phyloP scores from a whole-genome alignment of 2,797 vertebrate genomes.

The Smutsia temminckii region DNA sequence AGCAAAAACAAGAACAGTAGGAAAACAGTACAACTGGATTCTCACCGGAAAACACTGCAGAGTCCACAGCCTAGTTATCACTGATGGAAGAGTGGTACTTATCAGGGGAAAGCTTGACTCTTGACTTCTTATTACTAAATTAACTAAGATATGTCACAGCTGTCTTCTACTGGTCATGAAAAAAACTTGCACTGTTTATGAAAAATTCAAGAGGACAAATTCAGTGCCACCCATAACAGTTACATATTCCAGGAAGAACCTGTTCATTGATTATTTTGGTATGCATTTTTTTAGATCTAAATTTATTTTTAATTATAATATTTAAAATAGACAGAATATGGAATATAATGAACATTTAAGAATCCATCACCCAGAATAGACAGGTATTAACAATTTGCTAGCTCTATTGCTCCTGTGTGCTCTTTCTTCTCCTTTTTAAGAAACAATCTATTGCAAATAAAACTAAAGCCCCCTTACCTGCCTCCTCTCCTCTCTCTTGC shows the following conservation, averaged over 20 bases:
- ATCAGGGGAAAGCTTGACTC: not conserved
- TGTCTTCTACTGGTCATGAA: not conserved
- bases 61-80: not conserved
- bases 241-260: not conserved
- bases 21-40: not conserved
- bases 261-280: not conserved
- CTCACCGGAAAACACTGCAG: not conserved
- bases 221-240: not conserved
- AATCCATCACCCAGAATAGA: not conserved
- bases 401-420: not conserved
- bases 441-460: not conserved
- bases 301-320: slow-evolving; percentile 52
- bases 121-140: not conserved
- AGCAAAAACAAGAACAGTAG: slow-evolving; percentile 55
- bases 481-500: not conserved
- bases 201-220: slow-evolving; percentile 46
- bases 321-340: slow-evolving; percentile 29
- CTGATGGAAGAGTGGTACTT: not conserved
- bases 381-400: not conserved
- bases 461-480: not conserved
- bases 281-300: slow-evolving; percentile 27
- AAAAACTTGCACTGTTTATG: slow-evolving; percentile 18
- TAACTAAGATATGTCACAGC: not conserved
- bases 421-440: not conserved
- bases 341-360: slow-evolving; percentile 7